phyloP scores from a whole-genome alignment of 2,888 invertebrate species.

The Drosophila dives region DNA sequence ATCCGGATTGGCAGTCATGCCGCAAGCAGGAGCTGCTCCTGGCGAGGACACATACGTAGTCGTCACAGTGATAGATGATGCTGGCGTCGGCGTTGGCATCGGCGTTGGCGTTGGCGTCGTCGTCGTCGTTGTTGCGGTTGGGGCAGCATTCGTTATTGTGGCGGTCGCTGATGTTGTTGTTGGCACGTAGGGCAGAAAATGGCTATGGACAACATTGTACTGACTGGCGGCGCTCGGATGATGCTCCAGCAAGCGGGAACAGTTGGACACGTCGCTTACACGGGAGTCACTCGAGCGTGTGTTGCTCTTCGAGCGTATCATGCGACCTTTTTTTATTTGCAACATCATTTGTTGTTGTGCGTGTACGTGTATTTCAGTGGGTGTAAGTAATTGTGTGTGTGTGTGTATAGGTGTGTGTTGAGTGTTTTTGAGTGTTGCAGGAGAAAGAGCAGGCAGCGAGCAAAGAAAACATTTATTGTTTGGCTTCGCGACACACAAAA shows the following conservation, averaged over 20 bases:
- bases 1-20: constrained; percentile 63
- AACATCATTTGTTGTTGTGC: constrained; percentile 23
- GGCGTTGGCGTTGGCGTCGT: constrained; percentile 22
- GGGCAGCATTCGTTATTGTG: constrained; percentile 51
- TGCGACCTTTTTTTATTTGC: constrained; percentile 77
- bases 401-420: constrained; percentile 1
- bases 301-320: constrained; percentile 84
- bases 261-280: constrained; percentile 84
- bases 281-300: constrained; percentile 85
- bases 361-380: not conserved
- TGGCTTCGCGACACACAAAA: constrained; percentile 51
- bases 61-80: constrained; percentile 52
- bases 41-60: constrained; percentile 74
- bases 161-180: constrained; percentile 60
- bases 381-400: not conserved
- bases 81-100: constrained; percentile 38
- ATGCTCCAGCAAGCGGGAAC: constrained; percentile 84
- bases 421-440: constrained; percentile 18
- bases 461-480: constrained; percentile 48
- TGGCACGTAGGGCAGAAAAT: constrained; percentile 76
- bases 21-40: constrained; percentile 73
- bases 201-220: constrained; percentile 76
- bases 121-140: constrained; percentile 38
- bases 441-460: constrained; percentile 30
- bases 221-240: constrained; percentile 79